Percentiles rank a stretch among this genome's conserved stretches.
Evolutionary conservation across 2,888 invertebrate species (phyloP).

Genomic region (Chrysina gloriosa): DNA sequence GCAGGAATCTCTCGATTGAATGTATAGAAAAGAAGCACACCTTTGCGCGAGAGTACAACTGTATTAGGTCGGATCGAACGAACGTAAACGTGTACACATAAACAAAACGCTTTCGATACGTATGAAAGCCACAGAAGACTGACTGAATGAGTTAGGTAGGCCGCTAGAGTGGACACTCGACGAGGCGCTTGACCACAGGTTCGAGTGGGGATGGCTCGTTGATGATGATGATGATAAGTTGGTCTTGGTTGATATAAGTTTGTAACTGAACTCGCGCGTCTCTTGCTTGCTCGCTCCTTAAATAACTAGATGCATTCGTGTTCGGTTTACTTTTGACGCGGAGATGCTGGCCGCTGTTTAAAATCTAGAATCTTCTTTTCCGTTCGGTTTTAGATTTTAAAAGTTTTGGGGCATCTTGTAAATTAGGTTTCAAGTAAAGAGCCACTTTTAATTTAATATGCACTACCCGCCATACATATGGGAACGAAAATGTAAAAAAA

Average conservation of each 20-base stretch:
- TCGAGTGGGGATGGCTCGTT: conserved; percentile 11
- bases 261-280: background rate
- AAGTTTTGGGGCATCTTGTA: too few species aligned
- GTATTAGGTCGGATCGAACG: background rate
- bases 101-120: conserved; percentile 21
- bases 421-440: too few species aligned
- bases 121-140: conserved; percentile 21
- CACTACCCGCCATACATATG: too few species aligned
- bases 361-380: too few species aligned
- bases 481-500: too few species aligned
- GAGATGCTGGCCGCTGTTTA: too few species aligned
- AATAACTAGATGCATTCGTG: too few species aligned
- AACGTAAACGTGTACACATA: background rate
- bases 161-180: conserved; percentile 7
- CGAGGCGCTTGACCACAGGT: conserved; percentile 10
- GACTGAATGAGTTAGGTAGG: conserved; percentile 3
- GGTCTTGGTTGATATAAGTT: background rate
- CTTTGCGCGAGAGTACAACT: background rate
- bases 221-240: conserved; percentile 15
- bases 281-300: background rate
- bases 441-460: too few species aligned
- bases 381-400: too few species aligned
- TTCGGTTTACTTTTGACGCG: too few species aligned
- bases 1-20: too few species aligned
- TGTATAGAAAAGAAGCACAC: too few species aligned